These are phyloP conservation scores for Platyura marginata DNA, from an alignment of 1,140 invertebrate species.

Conservation along the genomic window DNA sequence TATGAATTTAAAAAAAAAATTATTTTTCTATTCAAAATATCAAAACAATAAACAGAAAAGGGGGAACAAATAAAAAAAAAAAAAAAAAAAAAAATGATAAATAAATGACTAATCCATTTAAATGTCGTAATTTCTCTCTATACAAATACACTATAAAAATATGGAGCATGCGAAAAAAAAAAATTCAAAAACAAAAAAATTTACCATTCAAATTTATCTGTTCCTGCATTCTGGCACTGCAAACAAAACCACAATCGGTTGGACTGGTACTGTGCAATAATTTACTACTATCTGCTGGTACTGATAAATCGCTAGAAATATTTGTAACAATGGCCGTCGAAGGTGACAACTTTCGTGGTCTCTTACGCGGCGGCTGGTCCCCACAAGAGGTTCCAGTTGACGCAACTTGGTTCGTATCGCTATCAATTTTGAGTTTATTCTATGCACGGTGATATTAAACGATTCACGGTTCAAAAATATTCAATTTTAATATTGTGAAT, in stretches of 20 bases:
- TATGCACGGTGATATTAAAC: no score
- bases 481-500: no score
- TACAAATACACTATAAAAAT: no score
- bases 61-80: no score
- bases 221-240: background rate
- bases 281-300: background rate
- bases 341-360: no score
- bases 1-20: no score
- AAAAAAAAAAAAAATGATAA: no score
- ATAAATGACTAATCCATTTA: no score
- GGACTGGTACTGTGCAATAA: background rate
- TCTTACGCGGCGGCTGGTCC: slow-evolving; percentile 20
- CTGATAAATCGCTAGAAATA: background rate
- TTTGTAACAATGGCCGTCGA: background rate
- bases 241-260: background rate
- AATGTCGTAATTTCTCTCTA: no score
- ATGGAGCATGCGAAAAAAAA: background rate
- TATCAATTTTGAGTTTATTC: slow-evolving; percentile 24
- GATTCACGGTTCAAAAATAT: no score
- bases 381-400: slow-evolving; percentile 25
- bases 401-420: slow-evolving; percentile 25
- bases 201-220: background rate
- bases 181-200: background rate
- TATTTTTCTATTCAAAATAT: background rate
- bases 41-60: no score